Percentiles rank a stretch among this genome's conserved stretches.
Evolutionary conservation across 1,140 invertebrate genomes (phyloP).

Genomic region (Bombus soroeensis): DNA sequence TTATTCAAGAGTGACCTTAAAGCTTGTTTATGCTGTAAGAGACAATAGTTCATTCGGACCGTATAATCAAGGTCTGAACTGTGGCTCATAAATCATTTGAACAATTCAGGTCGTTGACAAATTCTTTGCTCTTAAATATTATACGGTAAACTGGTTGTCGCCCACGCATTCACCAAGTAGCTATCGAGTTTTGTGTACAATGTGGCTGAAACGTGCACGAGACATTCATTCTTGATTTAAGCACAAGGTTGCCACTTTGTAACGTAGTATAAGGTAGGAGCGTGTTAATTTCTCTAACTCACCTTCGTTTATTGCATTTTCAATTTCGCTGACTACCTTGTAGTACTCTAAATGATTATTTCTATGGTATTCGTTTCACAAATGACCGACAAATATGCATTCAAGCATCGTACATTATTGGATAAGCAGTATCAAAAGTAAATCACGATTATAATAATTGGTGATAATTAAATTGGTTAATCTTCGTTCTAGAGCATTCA

Average conservation of each 20-base stretch:
- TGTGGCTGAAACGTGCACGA: neutral
- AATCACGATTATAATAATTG: neutral
- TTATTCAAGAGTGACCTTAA: neutral
- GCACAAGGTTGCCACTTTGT: neutral
- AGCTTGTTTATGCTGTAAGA: neutral
- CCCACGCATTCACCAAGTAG: constrained; percentile 22
- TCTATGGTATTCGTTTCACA: neutral
- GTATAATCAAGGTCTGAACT: neutral
- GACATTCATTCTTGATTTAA: neutral
- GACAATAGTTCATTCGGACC: neutral
- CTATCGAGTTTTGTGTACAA: neutral
- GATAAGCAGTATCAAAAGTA: neutral
- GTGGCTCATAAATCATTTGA: neutral
- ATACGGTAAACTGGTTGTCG: constrained; percentile 7
- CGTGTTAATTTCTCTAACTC: neutral
- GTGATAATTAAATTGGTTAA: neutral
- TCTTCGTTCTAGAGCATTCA: too few relatives aligned
- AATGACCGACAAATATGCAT: neutral
- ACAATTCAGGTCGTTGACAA: constrained; percentile 20
- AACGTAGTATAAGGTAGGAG: neutral
- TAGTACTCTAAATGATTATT: neutral
- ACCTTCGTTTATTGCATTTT: neutral
- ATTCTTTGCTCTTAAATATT: neutral
- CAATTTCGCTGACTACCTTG: neutral
- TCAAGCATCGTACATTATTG: neutral